Percentiles rank a stretch among this genome's conserved stretches.
Conservation (phyloP, 2,888 invertebrate species). For the Lochmaea capreae region DNA sequence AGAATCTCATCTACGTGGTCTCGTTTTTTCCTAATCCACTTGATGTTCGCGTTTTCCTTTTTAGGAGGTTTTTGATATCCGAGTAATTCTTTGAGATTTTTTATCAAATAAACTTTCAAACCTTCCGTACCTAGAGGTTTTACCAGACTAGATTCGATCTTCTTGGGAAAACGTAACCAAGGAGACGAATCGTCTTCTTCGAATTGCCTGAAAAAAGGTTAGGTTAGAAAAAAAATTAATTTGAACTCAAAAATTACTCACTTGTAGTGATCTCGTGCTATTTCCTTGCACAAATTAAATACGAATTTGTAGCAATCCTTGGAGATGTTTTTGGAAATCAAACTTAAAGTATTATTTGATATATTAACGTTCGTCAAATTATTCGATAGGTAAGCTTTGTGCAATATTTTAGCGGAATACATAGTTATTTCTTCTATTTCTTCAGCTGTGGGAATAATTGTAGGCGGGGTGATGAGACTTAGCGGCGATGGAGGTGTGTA, state of each 20-base stretch:
- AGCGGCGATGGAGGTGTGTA: constrained; percentile 73
- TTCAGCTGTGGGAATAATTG: constrained; percentile 65
- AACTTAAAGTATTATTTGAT: constrained; percentile 57
- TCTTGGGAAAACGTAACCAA: constrained; percentile 66
- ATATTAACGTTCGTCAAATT: constrained; percentile 57
- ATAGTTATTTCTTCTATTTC: constrained; percentile 66
- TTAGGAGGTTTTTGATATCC: constrained; percentile 68
- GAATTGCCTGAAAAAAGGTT: constrained; percentile 50
- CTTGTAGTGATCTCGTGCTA: constrained; percentile 68
- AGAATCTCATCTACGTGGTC: constrained; percentile 80
- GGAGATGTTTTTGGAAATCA: constrained; percentile 58
- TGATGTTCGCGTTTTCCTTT: constrained; percentile 70
- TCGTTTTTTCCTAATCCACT: constrained; percentile 74
- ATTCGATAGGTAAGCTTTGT: constrained; percentile 62
- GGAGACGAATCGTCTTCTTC: constrained; percentile 66
- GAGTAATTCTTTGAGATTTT: constrained; percentile 68
- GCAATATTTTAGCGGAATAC: constrained; percentile 65
- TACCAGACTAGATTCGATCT: constrained; percentile 61
- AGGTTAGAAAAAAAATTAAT: too few relatives aligned
- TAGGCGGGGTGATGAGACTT: constrained; percentile 52
- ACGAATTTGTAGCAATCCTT: constrained; percentile 71
- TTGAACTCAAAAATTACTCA: neutral
- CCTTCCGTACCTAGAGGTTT: constrained; percentile 67
- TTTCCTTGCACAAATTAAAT: constrained; percentile 74
- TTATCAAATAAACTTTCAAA: constrained; percentile 67